These are phyloP conservation scores for Drosophila engyochracea DNA, from an alignment of 2,888 invertebrate species.

Conservation along the genomic window DNA sequence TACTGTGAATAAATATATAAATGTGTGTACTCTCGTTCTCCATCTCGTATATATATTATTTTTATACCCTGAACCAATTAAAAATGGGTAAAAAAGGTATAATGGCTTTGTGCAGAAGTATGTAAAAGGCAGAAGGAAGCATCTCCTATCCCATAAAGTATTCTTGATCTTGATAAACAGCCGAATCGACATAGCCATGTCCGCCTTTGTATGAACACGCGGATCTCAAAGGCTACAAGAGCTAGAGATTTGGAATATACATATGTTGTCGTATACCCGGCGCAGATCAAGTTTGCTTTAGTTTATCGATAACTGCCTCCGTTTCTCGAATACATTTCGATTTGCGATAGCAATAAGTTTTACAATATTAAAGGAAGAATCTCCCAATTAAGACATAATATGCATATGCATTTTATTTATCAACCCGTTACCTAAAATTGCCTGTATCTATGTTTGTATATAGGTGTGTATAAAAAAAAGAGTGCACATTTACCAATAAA, in stretches of 20 bases:
- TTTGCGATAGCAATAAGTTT: not conserved
- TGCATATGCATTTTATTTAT: not conserved
- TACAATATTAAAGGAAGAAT: not conserved
- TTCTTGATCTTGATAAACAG: not conserved
- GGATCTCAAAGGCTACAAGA: not conserved
- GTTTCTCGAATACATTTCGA: not conserved
- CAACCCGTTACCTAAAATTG: not conserved
- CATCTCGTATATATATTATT: not conserved
- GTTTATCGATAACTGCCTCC: not conserved
- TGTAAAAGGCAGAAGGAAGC: not conserved
- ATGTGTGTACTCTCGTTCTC: not conserved
- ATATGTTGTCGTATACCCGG: too few relatives aligned
- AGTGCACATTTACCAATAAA: not conserved
- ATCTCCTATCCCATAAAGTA: not conserved
- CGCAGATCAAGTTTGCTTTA: not conserved
- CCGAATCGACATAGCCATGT: fast-evolving
- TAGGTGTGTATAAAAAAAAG: too few relatives aligned
- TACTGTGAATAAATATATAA: conserved; percentile 40
- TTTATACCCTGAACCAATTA: not conserved
- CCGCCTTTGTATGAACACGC: too few relatives aligned
- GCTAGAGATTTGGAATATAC: not conserved
- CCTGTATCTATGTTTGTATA: too few relatives aligned
- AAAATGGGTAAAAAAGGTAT: not conserved
- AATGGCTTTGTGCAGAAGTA: not conserved
- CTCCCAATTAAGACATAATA: too few relatives aligned